A percentile compares a stretch with the other conserved stretches of the same genome.
phyloP scores from a whole-genome alignment of 2,797 vertebrate genomes.

The Danionella dracula region DNA sequence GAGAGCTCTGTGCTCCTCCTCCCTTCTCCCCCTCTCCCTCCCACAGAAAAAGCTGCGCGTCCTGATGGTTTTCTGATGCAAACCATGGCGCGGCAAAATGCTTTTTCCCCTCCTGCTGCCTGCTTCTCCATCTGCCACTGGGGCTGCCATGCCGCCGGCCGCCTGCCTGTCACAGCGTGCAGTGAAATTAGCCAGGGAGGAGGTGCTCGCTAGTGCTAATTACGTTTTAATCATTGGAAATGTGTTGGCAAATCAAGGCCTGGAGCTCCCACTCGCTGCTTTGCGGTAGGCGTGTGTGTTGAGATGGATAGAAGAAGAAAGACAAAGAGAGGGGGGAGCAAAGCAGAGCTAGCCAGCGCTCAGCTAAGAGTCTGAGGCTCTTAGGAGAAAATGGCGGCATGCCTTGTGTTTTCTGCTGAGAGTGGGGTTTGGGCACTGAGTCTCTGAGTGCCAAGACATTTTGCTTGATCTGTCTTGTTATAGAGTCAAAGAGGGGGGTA shows the following conservation, averaged over 20 bases:
- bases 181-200: conserved; percentile 99
- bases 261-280: conserved; percentile 83
- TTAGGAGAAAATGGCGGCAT: conserved; percentile 17
- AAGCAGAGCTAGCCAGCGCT: background rate
- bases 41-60: conserved; percentile 73
- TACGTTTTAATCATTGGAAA: conserved; percentile 99
- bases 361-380: conserved; percentile 1
- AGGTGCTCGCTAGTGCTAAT: conserved; percentile 99
- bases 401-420: conserved; percentile 9
- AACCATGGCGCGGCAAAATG: conserved; percentile 96
- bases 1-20: conserved; percentile 71
- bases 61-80: conserved; percentile 98
- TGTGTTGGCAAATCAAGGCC: conserved; percentile 99
- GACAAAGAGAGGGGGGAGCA: background rate
- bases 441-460: background rate
- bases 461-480: background rate
- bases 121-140: conserved; percentile 97
- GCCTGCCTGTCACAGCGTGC: conserved; percentile 99
- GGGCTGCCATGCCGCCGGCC: conserved; percentile 87
- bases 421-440: background rate
- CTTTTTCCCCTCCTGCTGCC: conserved; percentile 88
- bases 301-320: conserved; percentile 41
- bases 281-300: conserved; percentile 80
- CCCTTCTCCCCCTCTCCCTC: conserved; percentile 35
- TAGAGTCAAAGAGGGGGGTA: too few relatives aligned